Evolutionary conservation across 2,113 vertebrate genomes (phyloP).

Genomic region (Nipponia nippon): DNA sequence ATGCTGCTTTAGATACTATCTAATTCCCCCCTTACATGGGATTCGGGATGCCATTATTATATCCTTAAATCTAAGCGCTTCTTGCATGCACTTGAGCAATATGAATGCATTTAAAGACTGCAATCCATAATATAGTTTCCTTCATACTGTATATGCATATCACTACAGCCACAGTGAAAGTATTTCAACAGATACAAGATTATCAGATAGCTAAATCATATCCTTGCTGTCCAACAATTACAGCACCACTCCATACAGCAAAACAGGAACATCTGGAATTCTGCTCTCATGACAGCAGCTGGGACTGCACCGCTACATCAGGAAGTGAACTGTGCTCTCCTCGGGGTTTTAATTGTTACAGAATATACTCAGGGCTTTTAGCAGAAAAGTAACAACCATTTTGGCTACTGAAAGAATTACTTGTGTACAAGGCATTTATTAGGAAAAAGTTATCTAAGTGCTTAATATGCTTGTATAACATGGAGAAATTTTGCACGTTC

Average conservation of each 20-base stretch:
- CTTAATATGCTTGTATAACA: not conserved
- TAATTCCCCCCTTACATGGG: not conserved
- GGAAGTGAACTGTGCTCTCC: not conserved
- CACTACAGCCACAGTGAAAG: not conserved
- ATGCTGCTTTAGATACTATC: not conserved
- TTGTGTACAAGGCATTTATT: not conserved
- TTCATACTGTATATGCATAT: not conserved
- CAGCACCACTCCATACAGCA: not conserved
- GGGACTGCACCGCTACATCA: not conserved
- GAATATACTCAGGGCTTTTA: not conserved
- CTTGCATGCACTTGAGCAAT: not conserved
- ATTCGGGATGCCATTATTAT: not conserved
- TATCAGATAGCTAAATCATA: slow-evolving; percentile 14
- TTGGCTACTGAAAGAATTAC: not conserved
- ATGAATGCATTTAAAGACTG: not conserved
- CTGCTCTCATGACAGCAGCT: not conserved
- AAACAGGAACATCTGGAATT: slow-evolving; percentile 50
- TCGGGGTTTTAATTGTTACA: not conserved
- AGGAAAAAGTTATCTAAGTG: not conserved
- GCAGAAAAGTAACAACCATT: not conserved
- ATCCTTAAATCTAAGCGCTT: not conserved
- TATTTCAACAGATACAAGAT: not conserved
- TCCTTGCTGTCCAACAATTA: slow-evolving; percentile 51
- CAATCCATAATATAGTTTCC: not conserved
- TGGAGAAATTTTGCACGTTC: not conserved